Evolutionary conservation across 2,888 invertebrate genomes (phyloP), one percentile per base, ranked within the genome.

Genomic region (Trichacis sp.): DNA sequence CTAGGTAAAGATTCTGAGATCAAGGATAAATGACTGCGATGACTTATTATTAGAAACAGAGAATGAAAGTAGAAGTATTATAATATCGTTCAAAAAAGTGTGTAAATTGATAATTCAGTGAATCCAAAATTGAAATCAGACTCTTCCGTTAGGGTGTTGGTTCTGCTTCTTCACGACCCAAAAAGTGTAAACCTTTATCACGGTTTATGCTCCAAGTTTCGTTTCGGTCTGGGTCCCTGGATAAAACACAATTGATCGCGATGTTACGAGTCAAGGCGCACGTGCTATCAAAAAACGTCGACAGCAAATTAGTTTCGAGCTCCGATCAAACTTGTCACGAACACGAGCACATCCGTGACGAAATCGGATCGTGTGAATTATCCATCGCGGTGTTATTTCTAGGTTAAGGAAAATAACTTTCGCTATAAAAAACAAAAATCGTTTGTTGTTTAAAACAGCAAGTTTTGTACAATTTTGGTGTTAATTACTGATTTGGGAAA

Each of bases 331-430:
- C 55, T 59, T 52, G 51, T 56, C 51, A 47, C 45, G 56, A 69
- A 76, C 78, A 75, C 76, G 77, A 77, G 77, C 76, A 76, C 76
- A 70, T 69, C 78, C 72, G 77, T 79, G 76, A 76, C 78, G 73
- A 76, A 76, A 73, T 73, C 60, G 64, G 56, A 68, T 65, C 58
- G 63, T 65, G 63, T 55, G 59, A 65, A 68, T 58, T 58, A 67
- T 66, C 67, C 67, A 69, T 65, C 36, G 56, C 68, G 71, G 57
- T 67, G 57, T 60, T 59, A 67, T 64, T 67, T 57, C 63, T 60
- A 63, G 58, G 62, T 64, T 60, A 64, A 57, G 48, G 40, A 53
- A 40, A n/a, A n/a, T n/a, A n/a, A n/a, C n/a, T n/a, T n/a, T n/a
- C n/a, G n/a, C n/a, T n/a, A n/a, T n/a, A n/a, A n/a, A n/a, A n/a